Base-by-base conservation (phyloP, 2,888 invertebrate genomes). In the Aleiodes testaceus region DNA sequence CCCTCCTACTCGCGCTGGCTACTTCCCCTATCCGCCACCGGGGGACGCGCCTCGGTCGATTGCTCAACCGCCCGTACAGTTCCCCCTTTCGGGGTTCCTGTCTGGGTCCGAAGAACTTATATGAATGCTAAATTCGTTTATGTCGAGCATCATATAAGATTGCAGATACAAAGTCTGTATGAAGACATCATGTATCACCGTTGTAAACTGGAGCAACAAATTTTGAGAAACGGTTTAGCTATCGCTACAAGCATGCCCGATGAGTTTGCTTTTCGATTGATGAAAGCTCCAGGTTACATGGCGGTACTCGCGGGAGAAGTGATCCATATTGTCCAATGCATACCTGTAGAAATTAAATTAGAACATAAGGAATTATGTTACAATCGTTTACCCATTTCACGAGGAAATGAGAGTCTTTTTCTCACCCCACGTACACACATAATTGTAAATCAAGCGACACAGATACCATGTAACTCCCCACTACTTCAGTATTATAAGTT, bases 111-210 rank as follows among this genome's bases (percentile, higher is more conserved):
- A 4, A 78, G 78, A 5, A 50, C 70, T 0, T 81, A 81, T 49
- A 73, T 80, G 0, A 81, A 80, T 20, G 72, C 77, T 1, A 82
- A 82, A 73, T 80, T 82, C 9, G 65, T 82, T 1, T 82, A 81
- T 50, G 68, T 76, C 66, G 77, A 78, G 66, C 69, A 16, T 12
- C 42, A 79, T 5, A 72, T 79, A 0, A 73, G 76, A 20, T 49
- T 66, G 12, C 73, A 72, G n/a, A 22, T 81, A 7, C 64, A 77
- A 20, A 12, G 26, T 9, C 30, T 80, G 0, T 79, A 80, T 42
- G n/a, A 53, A 1, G 72, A 81, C 44, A 74, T 79, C 0, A 36
- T 79, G 0, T 64, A 72, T 5, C 66, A 77, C 14, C 70, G 78
- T 50, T 84, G 81, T 69, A 65, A 74, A 2, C 5, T 78, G 12